Evolutionary conservation across 1,140 invertebrate genomes (phyloP).

Genomic region (Tetramorium simillimum): DNA sequence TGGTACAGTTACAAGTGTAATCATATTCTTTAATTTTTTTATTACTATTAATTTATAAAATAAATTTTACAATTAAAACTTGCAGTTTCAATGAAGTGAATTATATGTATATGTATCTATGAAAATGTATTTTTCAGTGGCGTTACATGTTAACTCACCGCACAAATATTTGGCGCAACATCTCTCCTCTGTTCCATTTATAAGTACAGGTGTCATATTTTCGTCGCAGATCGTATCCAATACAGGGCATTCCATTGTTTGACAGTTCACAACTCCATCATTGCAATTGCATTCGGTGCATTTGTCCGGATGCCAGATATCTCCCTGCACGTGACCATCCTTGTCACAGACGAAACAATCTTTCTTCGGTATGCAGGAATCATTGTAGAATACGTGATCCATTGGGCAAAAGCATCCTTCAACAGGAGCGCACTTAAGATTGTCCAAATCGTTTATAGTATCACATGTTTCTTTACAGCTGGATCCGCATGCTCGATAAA

Average conservation of each 20-base stretch:
- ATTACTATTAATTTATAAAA: slow-evolving; percentile 1
- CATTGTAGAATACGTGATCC: slow-evolving; percentile 86
- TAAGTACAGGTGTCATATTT: slow-evolving; percentile 84
- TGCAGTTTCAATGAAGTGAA: background rate
- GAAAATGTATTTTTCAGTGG: background rate
- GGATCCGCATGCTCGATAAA: slow-evolving; percentile 89
- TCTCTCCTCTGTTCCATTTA: slow-evolving; percentile 85
- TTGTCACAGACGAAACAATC: slow-evolving; percentile 89
- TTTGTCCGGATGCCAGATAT: slow-evolving; percentile 88
- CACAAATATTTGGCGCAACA: slow-evolving; percentile 91
- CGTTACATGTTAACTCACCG: slow-evolving; percentile 82
- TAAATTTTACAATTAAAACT: background rate
- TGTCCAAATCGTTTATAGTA: slow-evolving; percentile 74
- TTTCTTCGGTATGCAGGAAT: slow-evolving; percentile 80
- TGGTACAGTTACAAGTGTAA: background rate
- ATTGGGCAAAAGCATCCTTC: slow-evolving; percentile 95
- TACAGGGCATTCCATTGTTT: slow-evolving; percentile 86
- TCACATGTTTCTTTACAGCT: slow-evolving; percentile 91
- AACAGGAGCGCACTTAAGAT: slow-evolving; percentile 85
- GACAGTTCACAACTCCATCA: slow-evolving; percentile 86
- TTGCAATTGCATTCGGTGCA: slow-evolving; percentile 92
- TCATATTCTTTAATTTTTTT: background rate
- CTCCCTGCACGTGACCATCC: slow-evolving; percentile 88
- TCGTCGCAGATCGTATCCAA: slow-evolving; percentile 87
- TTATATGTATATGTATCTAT: background rate